These are phyloP conservation scores for Agonopterix heracliana DNA, from an alignment of 2,888 invertebrate genomes.

Conservation along the genomic window DNA sequence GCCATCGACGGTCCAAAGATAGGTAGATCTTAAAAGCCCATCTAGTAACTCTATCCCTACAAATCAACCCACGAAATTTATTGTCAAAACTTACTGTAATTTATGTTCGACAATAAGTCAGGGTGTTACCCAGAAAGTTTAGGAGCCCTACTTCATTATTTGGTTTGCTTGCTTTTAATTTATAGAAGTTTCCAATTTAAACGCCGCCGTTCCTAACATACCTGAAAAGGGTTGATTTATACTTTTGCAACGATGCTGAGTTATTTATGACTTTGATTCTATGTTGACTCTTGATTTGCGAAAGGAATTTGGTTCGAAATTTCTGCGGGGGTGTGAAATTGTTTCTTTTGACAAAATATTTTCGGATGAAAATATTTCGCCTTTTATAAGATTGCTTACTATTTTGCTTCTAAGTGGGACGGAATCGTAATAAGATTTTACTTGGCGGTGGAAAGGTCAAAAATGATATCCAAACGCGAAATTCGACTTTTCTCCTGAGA, in stretches of 20 bases:
- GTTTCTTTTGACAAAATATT: too few relatives aligned
- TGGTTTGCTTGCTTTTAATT: conserved; percentile 61
- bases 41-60: conserved; percentile 22
- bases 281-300: conserved; percentile 4
- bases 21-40: conserved; percentile 6
- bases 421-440: too few relatives aligned
- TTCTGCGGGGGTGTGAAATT: too few relatives aligned
- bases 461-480: too few relatives aligned
- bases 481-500: too few relatives aligned
- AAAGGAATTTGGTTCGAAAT: background rate
- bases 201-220: conserved; percentile 29
- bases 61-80: conserved; percentile 47
- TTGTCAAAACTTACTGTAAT: conserved; percentile 63
- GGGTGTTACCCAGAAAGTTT: conserved; percentile 45
- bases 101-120: conserved; percentile 68
- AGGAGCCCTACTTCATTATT: conserved; percentile 61
- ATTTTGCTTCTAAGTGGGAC: too few relatives aligned
- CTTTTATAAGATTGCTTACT: too few relatives aligned
- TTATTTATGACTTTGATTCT: conserved; percentile 14
- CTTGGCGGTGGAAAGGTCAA: too few relatives aligned
- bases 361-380: too few relatives aligned
- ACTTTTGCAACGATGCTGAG: conserved; percentile 5
- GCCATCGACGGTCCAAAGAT: too few relatives aligned
- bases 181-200: conserved; percentile 60
- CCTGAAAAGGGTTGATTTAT: conserved; percentile 46